phyloP scores from a whole-genome alignment of 2,113 vertebrate genomes.

The Tachysurus fulvidraco region DNA sequence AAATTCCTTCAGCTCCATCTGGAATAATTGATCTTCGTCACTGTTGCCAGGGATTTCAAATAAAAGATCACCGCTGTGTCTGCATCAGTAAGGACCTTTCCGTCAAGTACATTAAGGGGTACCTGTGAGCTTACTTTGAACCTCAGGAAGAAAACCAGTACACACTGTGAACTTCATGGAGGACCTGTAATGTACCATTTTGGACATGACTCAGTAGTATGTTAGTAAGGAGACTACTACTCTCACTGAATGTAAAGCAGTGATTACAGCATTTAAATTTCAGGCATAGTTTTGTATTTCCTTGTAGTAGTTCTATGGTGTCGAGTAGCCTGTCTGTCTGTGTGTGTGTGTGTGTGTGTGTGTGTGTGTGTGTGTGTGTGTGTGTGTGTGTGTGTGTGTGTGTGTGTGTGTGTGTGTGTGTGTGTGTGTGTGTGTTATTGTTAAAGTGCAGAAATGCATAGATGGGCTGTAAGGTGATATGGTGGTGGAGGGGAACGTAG shows the following conservation, averaged over 20 bases:
- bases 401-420: conserved; percentile 6
- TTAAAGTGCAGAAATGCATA: conserved; percentile 45
- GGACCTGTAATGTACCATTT: neutral
- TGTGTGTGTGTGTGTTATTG: conserved; percentile 42
- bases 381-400: conserved; percentile 6
- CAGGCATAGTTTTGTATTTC: neutral
- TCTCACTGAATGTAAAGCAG: neutral
- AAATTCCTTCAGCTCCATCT: neutral
- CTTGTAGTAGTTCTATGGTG: neutral
- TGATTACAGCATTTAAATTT: neutral
- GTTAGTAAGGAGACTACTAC: neutral
- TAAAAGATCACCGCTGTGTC: neutral
- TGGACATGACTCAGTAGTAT: neutral
- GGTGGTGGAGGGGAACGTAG: conserved; percentile 42
- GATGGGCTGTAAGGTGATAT: conserved; percentile 49
- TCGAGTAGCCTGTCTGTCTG: neutral
- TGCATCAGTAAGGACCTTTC: neutral
- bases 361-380: conserved; percentile 12
- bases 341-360: conserved; percentile 8
- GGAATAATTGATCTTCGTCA: neutral
- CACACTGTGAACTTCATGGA: too few species aligned
- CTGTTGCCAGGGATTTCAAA: neutral
- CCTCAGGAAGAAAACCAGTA: neutral
- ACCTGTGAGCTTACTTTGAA: neutral
- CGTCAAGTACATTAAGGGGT: neutral